phyloP scores from a whole-genome alignment of 2,113 vertebrate species.

The Rhinolophus ferrumequinum region DNA sequence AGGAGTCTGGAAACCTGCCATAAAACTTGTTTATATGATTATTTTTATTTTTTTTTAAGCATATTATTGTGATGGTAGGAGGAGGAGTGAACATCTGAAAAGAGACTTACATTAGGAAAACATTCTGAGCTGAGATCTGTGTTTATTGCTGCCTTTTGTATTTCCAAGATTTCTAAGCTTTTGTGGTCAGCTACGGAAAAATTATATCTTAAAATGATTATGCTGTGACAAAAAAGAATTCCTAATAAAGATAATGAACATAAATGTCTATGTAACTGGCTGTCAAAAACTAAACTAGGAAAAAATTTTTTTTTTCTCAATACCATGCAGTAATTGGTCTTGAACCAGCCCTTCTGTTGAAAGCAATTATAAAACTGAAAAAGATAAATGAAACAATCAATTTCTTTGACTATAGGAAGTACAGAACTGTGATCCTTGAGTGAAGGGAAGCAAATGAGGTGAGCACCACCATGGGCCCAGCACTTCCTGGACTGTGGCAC shows the following conservation, averaged over 20 bases:
- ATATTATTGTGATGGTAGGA: background rate
- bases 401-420: background rate
- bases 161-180: background rate
- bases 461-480: background rate
- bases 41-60: background rate
- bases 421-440: background rate
- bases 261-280: background rate
- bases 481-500: background rate
- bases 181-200: background rate
- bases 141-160: background rate
- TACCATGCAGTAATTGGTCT: background rate
- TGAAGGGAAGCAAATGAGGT: background rate
- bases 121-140: background rate
- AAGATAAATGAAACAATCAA: background rate
- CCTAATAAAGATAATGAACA: conserved; percentile 11
- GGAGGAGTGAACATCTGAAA: background rate
- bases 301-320: background rate
- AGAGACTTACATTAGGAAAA: background rate
- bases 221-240: conserved; percentile 27
- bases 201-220: conserved; percentile 18
- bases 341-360: background rate
- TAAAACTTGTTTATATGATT: background rate
- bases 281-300: background rate
- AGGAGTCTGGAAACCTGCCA: background rate
- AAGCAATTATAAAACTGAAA: background rate